Evolutionary conservation across 2,797 vertebrate species (phyloP), one percentile per base, ranked within the genome.

Genomic region (Acanthurus tractus): DNA sequence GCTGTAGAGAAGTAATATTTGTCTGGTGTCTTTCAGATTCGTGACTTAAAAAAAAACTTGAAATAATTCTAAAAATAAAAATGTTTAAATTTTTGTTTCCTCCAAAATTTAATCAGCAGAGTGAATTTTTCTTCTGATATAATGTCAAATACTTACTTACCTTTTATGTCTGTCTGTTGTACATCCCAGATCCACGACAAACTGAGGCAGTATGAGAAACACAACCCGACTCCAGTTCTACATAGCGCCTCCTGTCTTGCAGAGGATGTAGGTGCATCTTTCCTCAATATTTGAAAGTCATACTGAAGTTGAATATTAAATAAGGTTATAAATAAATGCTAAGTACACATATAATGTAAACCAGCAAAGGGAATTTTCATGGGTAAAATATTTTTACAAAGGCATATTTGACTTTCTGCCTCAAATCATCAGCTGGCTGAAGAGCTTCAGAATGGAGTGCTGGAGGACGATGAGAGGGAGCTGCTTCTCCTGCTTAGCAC

Each of bases 161-260:
- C 20, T 13, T 62, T 15, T 40, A 1, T 67, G 14, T 38, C 4
- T 63, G 25, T 49, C 3, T 67, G 20, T 74, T 12, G 23, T 13
- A 7, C 74, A 44, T 61, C 20, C 82, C 93, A 99, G 97, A 98
- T 98, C 81, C 97, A 99, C 11, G 97, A 98, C 89, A 97, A 96
- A 48, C 95, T 99, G 70, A 96, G 95, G 83, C 96, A 96, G 78
- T 98, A 97, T 20, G 96, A 97, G 91, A 95, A 95, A 55, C 96
- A 97, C 73, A 97, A 95, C 40, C 97, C 97, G 0, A 94, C 96
- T 54, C 97, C 97, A 0, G 95, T 97, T 63, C 91, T 98, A 11
- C 96, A 98, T 40, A 97, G 96, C 22, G 97, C 97, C 63, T 92
- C 95, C 86, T 96, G 94, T 78, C 94, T 99, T 57, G 97, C 96